phyloP scores from a whole-genome alignment of 2,888 invertebrate genomes.

The Pheosia tremula region DNA sequence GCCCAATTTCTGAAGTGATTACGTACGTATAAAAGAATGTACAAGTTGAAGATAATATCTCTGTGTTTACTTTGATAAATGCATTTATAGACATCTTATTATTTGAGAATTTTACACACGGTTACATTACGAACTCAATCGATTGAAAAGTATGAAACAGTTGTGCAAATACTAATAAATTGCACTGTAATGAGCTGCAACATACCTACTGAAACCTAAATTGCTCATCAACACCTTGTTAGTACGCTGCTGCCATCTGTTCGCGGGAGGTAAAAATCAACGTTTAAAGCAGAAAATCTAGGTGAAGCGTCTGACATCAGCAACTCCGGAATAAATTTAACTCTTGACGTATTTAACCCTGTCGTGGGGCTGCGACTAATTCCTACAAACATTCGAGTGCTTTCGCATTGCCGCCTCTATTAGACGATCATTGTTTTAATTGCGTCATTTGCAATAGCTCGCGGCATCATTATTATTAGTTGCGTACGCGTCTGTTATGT shows the following conservation, averaged over 20 bases:
- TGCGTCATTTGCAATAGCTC: slow-evolving; percentile 46
- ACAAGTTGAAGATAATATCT: slow-evolving; percentile 4
- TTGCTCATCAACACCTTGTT: slow-evolving; percentile 49
- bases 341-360: slow-evolving; percentile 75
- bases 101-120: background rate
- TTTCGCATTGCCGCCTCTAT: slow-evolving; percentile 47
- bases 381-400: slow-evolving; percentile 64
- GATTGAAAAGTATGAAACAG: background rate
- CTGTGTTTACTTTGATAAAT: background rate
- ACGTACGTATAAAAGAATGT: slow-evolving; percentile 18
- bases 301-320: slow-evolving; percentile 83
- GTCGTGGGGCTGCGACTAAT: slow-evolving; percentile 52
- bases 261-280: slow-evolving; percentile 62
- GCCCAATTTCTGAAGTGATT: slow-evolving; percentile 14
- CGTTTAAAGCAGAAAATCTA: slow-evolving; percentile 71
- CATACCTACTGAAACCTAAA: slow-evolving; percentile 23
- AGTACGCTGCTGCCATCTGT: slow-evolving; percentile 72
- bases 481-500: slow-evolving; percentile 31
- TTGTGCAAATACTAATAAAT: background rate
- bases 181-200: slow-evolving; percentile 9
- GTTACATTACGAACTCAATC: background rate
- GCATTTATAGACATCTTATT: background rate
- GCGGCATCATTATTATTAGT: slow-evolving; percentile 46
- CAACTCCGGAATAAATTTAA: slow-evolving; percentile 78
- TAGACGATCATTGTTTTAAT: slow-evolving; percentile 49